Base-by-base conservation (phyloP, 2,113 vertebrate species). In the Phainopepla nitens region DNA sequence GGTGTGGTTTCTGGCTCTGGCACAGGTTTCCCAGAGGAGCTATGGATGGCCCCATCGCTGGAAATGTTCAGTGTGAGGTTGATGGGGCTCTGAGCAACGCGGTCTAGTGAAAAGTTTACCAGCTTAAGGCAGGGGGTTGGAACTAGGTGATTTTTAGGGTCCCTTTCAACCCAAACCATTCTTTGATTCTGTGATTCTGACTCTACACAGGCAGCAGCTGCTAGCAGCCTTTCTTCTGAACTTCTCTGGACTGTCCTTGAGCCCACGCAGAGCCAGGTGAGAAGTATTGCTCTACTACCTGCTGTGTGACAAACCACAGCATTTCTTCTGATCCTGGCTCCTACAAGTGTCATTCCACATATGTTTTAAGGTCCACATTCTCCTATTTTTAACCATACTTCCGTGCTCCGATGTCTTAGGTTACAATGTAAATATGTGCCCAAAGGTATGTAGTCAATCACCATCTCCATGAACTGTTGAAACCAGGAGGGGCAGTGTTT, bases 231-330 rank as follows among this genome's bases (percentile, higher is more conserved):
- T 36, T 51, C 8, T 62, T 57, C 57, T 42, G 45, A 51, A 41
- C 24, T 51, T 35, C 62, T n/a, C 56, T 10, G 14, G 12, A 5
- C 27, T 56, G 10, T 56, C 15, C 36, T 29, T 51, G 29, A 66
- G 25, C 24, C 11, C 18, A 6, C 0, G 0, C 45, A 71, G 24
- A 53, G 19, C 68, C 36, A 62, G 24, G 14, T 35, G 24, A 53
- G 24, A 79, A 39, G 9, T 28, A 19, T 4, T 61, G 23, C 61
- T 60, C 36, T 11, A 7, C 6, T 7, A 12, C 11, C 27, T 31
- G 27, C 47, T 42, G 16, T 1, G 4, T 1, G 3, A 53, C 0
- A 0, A 82, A 64, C 44, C n/a, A 29, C 44, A 42, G 35, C 22
- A n/a, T 39, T 87, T 54, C 8, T 25, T 62, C 35, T 45, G n/a